Evolutionary conservation across 35 echinoderm and acorn worm species (phyloP), one percentile per base, ranked within the genome.

Genomic region (Acanthaster planci): DNA sequence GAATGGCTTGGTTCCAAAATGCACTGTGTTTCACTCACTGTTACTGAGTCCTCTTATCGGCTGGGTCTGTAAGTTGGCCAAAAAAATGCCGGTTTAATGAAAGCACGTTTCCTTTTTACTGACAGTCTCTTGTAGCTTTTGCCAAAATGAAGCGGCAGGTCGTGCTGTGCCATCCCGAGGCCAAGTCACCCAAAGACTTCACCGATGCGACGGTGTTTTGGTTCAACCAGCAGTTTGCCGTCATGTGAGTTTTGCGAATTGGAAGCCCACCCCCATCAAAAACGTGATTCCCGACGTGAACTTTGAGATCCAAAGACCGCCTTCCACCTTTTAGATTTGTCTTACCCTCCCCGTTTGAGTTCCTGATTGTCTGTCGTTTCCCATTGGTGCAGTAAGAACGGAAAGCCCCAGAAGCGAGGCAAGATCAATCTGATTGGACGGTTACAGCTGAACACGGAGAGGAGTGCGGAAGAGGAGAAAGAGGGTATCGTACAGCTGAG

Each of bases 401-500:
- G 95, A 27, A 98, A 98, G 78, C 92, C 92, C 19, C 95, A 98
- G 85, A 98, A 93, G 83, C 67, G 95, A 67, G 95, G 95, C 7
- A 98, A 98, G 68, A 90, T 98, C 78, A 98, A 98, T 80, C 85
- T 98, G 52, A 93, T 98, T 52, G 95, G 95, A 47, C 67, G 95
- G 78, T 77, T 98, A 58, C 95, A 98, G 40, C 83, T 98, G 34
- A 94, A 92, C 7, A 94, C 95, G 51, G 95, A 98, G 53, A 88
- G 95, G 58, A 98, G 95, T 89, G 84, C 80, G 47, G 95, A 98
- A 38, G 95, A 98, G 75, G 95, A 98, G 27, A 98, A 98, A 50
- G 95, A 98, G 80, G 92, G 95, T 19, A 98, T 98, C 22, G 95
- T 98, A 50, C 95, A 98, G 86, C 95, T 98, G 72, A 93, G 92